Base-by-base conservation (phyloP, 1,140 invertebrate species). In the Paralvinella palmiformis region DNA sequence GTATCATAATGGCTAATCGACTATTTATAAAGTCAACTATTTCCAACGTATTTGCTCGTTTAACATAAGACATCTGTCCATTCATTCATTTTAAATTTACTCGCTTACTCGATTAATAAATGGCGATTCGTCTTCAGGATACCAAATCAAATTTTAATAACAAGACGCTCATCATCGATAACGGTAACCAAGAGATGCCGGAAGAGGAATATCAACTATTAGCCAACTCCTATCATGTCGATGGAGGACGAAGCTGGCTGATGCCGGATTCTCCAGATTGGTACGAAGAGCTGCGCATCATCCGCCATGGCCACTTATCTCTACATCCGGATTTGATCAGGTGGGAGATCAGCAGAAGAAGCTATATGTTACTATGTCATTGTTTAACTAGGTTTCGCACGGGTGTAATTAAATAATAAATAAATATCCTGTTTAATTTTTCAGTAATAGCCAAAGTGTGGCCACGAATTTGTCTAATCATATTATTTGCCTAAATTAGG, bases 131-230 rank as follows among this genome's bases (percentile, higher is more conserved):
- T 20, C 41, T 20, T 15, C 41, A 44, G 35, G 59, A 75, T 50
- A 69, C 68, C 7, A 66, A 65, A 3, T 33, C 67, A 24, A 66
- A 65, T 31, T 65, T 65, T 7, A 37, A 44, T 20, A 75, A 75
- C 55, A 59, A 66, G 27, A 73, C 73, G 15, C 52, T 75, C 37
- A 69, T 72, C 31, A 69, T 75, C 41, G 71, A 73, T 61, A 75
- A 75, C 52, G 62, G 59, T 24, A 61, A 53, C 24, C 65, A 68
- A 45, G 32, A 52, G 6, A 24, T 70, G n/a, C 35, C 17, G 6
- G 56, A 33, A 17, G 0, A 58, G 35, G 29, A 32, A 4, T 58
- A 27, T 1, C 27, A n/a, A 6, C 22, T 57, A 24, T 20, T 32
- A 15, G 29, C 27, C 3, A 4, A 10, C 7, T 57, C 29, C 6